Evolutionary conservation across 2,888 invertebrate genomes (phyloP).

Genomic region (Phorcus lineatus): DNA sequence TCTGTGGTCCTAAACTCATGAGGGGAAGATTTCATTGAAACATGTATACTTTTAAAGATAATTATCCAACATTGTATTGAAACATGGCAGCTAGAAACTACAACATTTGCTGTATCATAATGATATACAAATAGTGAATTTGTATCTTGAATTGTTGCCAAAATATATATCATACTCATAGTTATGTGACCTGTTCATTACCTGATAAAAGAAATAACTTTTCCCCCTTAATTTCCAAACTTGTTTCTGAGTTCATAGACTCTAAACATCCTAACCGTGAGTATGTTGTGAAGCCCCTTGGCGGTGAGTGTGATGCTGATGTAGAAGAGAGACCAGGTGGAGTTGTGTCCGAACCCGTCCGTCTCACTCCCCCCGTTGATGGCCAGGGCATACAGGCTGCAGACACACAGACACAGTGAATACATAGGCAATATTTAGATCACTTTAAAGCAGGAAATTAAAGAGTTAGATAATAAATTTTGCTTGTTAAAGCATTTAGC

Average conservation of each 20-base stretch:
- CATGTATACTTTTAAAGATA: too few species aligned
- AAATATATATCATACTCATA: not conserved
- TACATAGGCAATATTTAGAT: not conserved
- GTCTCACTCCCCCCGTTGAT: conserved; percentile 71
- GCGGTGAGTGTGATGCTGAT: conserved; percentile 86
- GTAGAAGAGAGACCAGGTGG: conserved; percentile 86
- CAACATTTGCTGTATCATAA: not conserved
- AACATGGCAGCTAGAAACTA: too few species aligned
- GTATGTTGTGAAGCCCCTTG: conserved; percentile 83
- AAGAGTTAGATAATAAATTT: not conserved
- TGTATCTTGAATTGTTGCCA: too few species aligned
- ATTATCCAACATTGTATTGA: too few species aligned
- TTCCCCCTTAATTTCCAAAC: too few species aligned
- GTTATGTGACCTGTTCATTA: not conserved
- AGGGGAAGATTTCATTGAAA: too few species aligned
- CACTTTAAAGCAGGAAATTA: not conserved
- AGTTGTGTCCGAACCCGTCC: conserved; percentile 86
- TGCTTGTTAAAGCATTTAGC: too few species aligned
- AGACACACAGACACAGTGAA: not conserved
- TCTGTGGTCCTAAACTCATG: too few species aligned
- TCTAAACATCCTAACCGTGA: conserved; percentile 77
- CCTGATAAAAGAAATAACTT: too few species aligned
- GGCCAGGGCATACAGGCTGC: conserved; percentile 63
- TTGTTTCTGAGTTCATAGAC: too few species aligned
- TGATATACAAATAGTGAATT: not conserved